Base-by-base conservation (phyloP, 2,113 vertebrate species). In the Myiozetetes cayanensis region DNA sequence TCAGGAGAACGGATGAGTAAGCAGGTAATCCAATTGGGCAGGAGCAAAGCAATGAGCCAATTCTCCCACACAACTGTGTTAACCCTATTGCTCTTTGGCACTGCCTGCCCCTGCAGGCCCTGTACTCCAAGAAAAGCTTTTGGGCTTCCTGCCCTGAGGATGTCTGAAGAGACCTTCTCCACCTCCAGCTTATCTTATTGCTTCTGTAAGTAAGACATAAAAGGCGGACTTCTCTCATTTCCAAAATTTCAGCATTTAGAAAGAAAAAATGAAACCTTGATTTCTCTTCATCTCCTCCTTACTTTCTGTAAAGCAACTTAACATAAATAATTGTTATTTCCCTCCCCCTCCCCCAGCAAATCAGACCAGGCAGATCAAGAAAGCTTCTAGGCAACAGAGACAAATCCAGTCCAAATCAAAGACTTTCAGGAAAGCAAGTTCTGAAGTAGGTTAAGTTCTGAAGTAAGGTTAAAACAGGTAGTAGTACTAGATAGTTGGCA, bases 1-100 rank as follows among this genome's bases (percentile, higher is more conserved):
- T 97, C 95, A 63, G 81, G 89, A 98, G 90, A 97, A 97, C 12
- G 95, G 96, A 93, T 96, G 95, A 97, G 93, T 97, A 97, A 98
- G 95, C 96, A 97, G 93, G 96, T 97, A 96, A 98, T 97, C 79
- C 97, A 97, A 74, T 47, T 96, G 97, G 93, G 95, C 96, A 97
- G 85, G 70, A 96, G 94, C 72, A 97, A 90, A 78, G 94, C 91
- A 78, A 52, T 23, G 72, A 96, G 91, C 91, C 92, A 93, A n/a
- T 83, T 97, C 85, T 94, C 71, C 82, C 62, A 19, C 82, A 87
- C 43, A 23, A 83, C 87, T 78, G 58, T 89, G 78, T 74, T 96
- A 94, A 94, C 79, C 46, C 85, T 63, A 75, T 39, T 68, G 71
- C 72, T 94, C 91, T 83, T 66, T 49, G 35, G 84, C 82, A 87